These are phyloP conservation scores for Montipora sp. DNA, from an alignment of 64 coral and sea anemone species.

Conservation along the genomic window DNA sequence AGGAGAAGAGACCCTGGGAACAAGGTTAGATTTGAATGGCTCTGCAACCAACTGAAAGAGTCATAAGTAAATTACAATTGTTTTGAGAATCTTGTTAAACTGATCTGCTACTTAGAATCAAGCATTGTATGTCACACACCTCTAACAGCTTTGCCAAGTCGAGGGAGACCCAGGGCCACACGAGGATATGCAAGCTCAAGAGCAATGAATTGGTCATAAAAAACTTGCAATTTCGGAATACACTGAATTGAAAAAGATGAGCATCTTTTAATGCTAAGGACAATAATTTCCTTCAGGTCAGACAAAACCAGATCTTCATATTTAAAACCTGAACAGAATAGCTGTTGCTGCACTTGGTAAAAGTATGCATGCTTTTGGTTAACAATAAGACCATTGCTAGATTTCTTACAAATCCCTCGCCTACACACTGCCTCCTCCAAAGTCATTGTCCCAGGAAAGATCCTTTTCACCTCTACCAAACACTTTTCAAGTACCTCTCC, in stretches of 20 bases:
- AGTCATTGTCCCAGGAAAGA: too few relatives aligned
- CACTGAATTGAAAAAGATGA: not conserved
- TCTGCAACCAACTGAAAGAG: too few relatives aligned
- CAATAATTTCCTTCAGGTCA: not conserved
- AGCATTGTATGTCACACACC: not conserved
- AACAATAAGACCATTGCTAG: not conserved
- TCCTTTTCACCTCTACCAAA: not conserved
- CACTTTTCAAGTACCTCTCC: constrained; percentile 38
- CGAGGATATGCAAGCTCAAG: constrained; percentile 9
- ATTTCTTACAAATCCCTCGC: not conserved
- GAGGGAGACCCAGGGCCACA: not conserved
- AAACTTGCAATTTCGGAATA: not conserved
- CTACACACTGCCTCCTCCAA: not conserved
- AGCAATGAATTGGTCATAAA: not conserved
- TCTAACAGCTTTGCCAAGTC: not conserved
- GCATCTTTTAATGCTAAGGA: not conserved
- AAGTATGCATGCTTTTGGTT: constrained; percentile 30
- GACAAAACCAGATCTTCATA: constrained; percentile 3
- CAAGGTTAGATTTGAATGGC: too few relatives aligned
- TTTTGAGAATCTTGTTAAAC: not conserved
- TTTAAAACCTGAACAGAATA: not conserved
- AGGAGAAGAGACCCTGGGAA: too few relatives aligned
- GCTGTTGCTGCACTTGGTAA: constrained; percentile 40
- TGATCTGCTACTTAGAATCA: not conserved
- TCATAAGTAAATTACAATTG: too few relatives aligned